Evolutionary conservation across 1,140 invertebrate genomes (phyloP), one percentile per base, ranked within the genome.

Genomic region (Drosophila miranda): DNA sequence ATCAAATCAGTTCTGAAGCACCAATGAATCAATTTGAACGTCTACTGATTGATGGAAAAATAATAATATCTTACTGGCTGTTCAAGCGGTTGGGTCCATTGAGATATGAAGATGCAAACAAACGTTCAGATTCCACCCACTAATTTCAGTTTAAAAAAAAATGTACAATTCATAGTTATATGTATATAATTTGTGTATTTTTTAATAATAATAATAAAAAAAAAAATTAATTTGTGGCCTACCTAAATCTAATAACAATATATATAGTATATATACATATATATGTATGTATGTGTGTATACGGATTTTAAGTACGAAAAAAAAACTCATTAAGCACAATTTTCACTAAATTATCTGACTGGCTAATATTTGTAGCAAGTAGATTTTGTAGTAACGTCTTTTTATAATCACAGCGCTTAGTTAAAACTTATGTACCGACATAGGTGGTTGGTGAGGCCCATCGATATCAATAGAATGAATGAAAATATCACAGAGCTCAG

Each of bases 381-480:
- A 67, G 62, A 63, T 59, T 75, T 56, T 75, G 54, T 70, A 52
- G 58, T 76, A 58, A 59, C 63, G 52, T 70, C 44, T 75, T 70
- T 46, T 49, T 53, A 68, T 82, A 75, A 86, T 86, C 82, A 86
- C 82, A 86, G 82, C 82, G 61, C 73, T 78, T 71, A 78, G 82
- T 74, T 58, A 71, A 69, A 61, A 71, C 68, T 63, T 63, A 48
- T 58, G 19, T 45, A 52, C 9, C 23, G 46, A 26, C 6, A 46
- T 3, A 41, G 21, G 38, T 34, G 48, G 11, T 38, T 38, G 34
- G 34, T 38, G 34, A 38, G 11, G 11, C 34, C 34, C 34, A 38
- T 67, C 19, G 49, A 30, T 48, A 38, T 14, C 42, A 66, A 49
- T 75, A 87, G 62, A 70, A 75, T 62, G 42, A 44, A 54, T 51